Evolutionary conservation across 1,140 invertebrate species (phyloP).

Genomic region (Cepaea nemoralis): DNA sequence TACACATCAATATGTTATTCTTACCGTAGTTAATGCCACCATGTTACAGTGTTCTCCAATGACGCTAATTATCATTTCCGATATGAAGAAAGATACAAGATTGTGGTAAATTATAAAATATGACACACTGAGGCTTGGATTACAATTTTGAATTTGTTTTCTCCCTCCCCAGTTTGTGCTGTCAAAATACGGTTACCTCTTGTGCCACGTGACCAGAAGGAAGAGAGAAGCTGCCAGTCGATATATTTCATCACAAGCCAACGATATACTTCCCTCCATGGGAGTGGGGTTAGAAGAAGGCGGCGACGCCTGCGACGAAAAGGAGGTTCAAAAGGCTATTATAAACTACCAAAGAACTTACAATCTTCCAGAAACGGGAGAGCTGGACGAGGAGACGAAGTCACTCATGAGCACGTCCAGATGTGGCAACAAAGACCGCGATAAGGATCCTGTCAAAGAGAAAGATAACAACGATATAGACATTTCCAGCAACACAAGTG

Average conservation of each 20-base stretch:
- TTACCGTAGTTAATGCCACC: too few relatives aligned
- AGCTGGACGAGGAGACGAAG: conserved; percentile 66
- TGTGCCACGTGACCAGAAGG: conserved; percentile 49
- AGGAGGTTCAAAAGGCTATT: conserved; percentile 61
- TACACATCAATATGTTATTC: too few relatives aligned
- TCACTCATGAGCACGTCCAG: conserved; percentile 69
- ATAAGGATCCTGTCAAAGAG: conserved; percentile 37
- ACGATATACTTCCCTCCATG: background rate
- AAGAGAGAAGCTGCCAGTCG: conserved; percentile 40
- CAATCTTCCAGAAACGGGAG: conserved; percentile 67
- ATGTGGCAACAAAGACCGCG: conserved; percentile 71
- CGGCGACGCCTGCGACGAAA: conserved; percentile 52
- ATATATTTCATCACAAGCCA: background rate
- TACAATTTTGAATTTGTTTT: background rate
- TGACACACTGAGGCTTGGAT: too few relatives aligned
- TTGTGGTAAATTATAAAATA: too few relatives aligned
- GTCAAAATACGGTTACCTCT: conserved; percentile 64
- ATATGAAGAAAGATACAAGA: too few relatives aligned
- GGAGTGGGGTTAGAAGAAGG: conserved; percentile 44
- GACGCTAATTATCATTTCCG: too few relatives aligned
- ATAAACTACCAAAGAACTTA: conserved; percentile 69
- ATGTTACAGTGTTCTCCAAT: too few relatives aligned
- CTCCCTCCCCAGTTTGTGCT: conserved; percentile 52
- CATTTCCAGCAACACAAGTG: background rate
- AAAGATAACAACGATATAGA: background rate